Base-by-base conservation (phyloP, 2,113 vertebrate species). In the Apteryx mantelli region DNA sequence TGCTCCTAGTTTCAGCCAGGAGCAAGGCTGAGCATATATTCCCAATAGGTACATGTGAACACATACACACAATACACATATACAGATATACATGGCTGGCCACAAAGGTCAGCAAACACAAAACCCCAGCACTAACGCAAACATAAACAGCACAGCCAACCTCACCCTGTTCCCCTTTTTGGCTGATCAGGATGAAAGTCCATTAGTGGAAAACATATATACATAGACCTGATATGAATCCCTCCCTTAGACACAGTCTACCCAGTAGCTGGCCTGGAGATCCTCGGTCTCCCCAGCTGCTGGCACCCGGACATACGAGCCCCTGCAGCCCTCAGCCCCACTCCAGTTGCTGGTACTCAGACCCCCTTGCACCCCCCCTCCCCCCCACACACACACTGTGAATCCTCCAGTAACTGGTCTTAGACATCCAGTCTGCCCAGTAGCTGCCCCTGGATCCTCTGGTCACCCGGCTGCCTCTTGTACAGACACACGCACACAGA, bases 261-360 rank as follows among this genome's bases (percentile, higher is more conserved):
- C 14, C 53, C 20, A 18, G 13, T 42, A 24, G 7, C 20, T 48
- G 5, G 20, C 8, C 28, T 64, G 64, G 53, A 18, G 13, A 63
- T 52, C 21, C 21, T 48, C 61, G 61, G 28, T 34, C 24, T 52
- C 16, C 40, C 12, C 56, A 71, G 32, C 5, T 71, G 11, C 24
- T 50, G 46, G 11, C 15, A 30, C 3, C 26, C 26, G 15, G 66
- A 53, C 16, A 6, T 0, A 46, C 16, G 16, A 64, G 4, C 11
- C 30, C 28, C 7, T 0, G 0, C 46, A 55, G 36, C 11, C 14
- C 42, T 28, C 4, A n/a, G 19, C 9, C 10, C 28, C 46, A 7
- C 18, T 81, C 38, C 36, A 40, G 30, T 10, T 55, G 28, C 34
- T 38, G 38, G 34, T 65, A 30, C 19, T 26, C 11, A 13, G n/a